Base-by-base conservation (phyloP, 2,797 vertebrate species). In the Lateolabrax maculatus region DNA sequence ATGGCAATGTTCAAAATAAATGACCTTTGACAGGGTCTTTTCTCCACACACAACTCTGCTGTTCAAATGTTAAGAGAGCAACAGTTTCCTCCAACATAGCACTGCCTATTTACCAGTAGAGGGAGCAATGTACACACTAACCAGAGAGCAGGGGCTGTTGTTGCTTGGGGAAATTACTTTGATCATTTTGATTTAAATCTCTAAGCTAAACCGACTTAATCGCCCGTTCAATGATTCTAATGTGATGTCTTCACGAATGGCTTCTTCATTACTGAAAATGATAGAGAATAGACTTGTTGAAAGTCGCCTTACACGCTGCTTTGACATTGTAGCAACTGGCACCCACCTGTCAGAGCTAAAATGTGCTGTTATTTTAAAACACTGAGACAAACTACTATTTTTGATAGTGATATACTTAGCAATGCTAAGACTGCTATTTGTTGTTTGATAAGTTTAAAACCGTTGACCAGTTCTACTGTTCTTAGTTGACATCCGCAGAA, bases 81-180 rank as follows among this genome's bases (percentile, higher is more conserved):
- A 55, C 55, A 48, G 66, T 77, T 83, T 61, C 9, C 11, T 60
- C 16, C 8, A 68, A 31, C 34, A 37, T 29, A 25, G 7, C 25
- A 31, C 49, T 62, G n/a, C 25, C 7, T 71, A 1, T 58, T 69
- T 7, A 78, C 94, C 95, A 94, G 91, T 77, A 95, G 95, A 93
- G 93, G 95, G 94, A 79, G 92, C 91, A 91, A 68, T 72, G 56
- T 46, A 43, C 92, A 91, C 90, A 89, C 44, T 71, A 75, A 91
- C 77, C 61, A 70, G 11, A 63, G 19, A 57, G 12, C 48, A 53
- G 2, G n/a, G 9, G 53, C 34, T 23, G 46, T 3, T 57, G 21
- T 60, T 36, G 29, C 64, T 46, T 69, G 11, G 64, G 15, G 15
- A 75, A 75, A 66, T 37, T 9, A 77, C 53, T 76, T 41, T 57